Base-by-base conservation (phyloP, 1,140 invertebrate species). In the Bombus vancouverensis region DNA sequence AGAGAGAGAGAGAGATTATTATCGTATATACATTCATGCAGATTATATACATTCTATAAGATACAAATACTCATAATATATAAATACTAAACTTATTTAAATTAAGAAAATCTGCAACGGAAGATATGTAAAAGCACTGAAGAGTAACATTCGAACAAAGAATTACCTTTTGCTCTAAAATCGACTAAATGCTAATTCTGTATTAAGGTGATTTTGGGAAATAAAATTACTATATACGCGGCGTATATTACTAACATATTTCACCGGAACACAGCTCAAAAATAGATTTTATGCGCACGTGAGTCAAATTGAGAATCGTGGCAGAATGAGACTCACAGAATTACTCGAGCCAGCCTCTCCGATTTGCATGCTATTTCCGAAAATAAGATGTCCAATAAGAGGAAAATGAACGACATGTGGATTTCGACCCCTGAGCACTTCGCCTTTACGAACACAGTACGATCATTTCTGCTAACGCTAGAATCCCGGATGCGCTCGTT, bases 321-420 rank as follows among this genome's bases (percentile, higher is more conserved):
- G 62, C 42, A 37, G 15, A 65, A 65, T 37, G 73, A 42, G 53
- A 34, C 57, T 65, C 28, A 8, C 37, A 65, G 53, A 77, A 77
- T 77, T 62, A 47, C 57, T 44, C 37, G 57, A 8, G 59, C 37
- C 57, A 34, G 18, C 9, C 32, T 65, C 57, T 44, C n/a, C 76
- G 37, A 65, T 78, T 78, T 79, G 32, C 77, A 66, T 79, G 77
- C 42, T 62, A 62, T 62, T 66, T 79, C 32, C 77, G 62, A 66
- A 66, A 66, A 79, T 66, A 79, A 79, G 44, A 25, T 32, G 18
- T 59, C 53, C 13, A 22, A 32, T 15, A 47, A 68, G 42, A 79
- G n/a, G 66, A 66, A 65, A 79, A 66, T 32, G 62, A 79, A 44
- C 22, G n/a, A 47, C 39, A 77, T 1, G 57, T 32, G 57, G 28